A percentile compares a stretch with the other conserved stretches of the same genome.
Evolutionary conservation across 2,113 vertebrate species (phyloP).

Genomic region (Pelecanoides urinatrix): DNA sequence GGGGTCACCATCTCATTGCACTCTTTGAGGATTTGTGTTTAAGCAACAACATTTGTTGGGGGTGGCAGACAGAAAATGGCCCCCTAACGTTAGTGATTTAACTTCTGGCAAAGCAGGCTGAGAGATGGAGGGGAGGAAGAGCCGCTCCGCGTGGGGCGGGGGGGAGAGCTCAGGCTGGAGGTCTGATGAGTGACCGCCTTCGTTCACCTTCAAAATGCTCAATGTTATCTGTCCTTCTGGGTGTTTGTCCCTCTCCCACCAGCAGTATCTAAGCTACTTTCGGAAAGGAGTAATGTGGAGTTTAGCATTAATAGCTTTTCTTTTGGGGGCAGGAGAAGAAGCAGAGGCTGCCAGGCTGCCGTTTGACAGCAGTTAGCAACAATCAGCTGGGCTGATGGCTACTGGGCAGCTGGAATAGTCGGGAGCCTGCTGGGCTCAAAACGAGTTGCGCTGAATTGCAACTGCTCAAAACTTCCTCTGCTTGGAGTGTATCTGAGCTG

Average conservation of each 20-base stretch:
- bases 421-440: slow-evolving; percentile 22
- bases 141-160: neutral
- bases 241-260: neutral
- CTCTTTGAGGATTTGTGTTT: neutral
- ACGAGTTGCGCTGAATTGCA: neutral
- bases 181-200: neutral
- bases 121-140: neutral
- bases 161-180: neutral
- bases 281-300: neutral
- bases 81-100: neutral
- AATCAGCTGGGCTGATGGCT: neutral
- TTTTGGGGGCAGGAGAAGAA: neutral
- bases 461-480: neutral
- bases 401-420: neutral
- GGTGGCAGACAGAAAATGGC: neutral
- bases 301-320: neutral
- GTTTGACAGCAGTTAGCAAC: neutral
- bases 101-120: neutral
- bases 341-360: neutral
- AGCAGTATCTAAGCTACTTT: neutral
- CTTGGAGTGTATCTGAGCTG: neutral
- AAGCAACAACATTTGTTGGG: neutral
- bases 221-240: neutral
- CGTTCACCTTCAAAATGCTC: neutral
- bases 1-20: neutral